Percentiles rank a stretch among this genome's conserved stretches.
These are phyloP conservation scores for Heteromyza rotundicornis DNA, from an alignment of 2,888 invertebrate genomes.

Conservation along the genomic window DNA sequence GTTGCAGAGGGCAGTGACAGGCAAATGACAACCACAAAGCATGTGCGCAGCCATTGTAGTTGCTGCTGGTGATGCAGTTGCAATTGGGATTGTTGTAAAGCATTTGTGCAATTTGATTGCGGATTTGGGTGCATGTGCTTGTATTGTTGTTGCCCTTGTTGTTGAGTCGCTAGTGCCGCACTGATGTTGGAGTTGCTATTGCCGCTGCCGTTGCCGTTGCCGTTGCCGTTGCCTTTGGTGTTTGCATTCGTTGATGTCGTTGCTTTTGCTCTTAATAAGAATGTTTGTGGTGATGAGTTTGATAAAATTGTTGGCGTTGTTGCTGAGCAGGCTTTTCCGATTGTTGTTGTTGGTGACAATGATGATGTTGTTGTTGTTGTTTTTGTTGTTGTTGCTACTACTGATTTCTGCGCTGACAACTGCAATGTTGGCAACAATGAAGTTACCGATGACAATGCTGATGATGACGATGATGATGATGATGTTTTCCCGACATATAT, in stretches of 20 bases:
- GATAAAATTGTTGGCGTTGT: background rate
- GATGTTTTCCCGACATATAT: slow-evolving; percentile 10
- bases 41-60: slow-evolving; percentile 41
- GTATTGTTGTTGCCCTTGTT: background rate
- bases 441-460: slow-evolving; percentile 16
- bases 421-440: slow-evolving; percentile 29
- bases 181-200: slow-evolving; percentile 19
- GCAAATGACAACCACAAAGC: slow-evolving; percentile 52
- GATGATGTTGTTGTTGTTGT: slow-evolving; percentile 37
- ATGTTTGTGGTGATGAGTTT: slow-evolving; percentile 11
- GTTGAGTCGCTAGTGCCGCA: slow-evolving; percentile 22
- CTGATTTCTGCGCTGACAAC: too few relatives aligned
- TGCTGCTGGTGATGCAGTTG: background rate
- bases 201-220: slow-evolving; percentile 22
- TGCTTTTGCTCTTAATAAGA: slow-evolving; percentile 21
- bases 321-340: background rate
- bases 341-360: slow-evolving; percentile 20
- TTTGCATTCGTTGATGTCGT: slow-evolving; percentile 18
- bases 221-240: slow-evolving; percentile 30
- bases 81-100: slow-evolving; percentile 32
- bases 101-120: slow-evolving; percentile 35
- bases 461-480: background rate
- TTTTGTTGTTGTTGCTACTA: slow-evolving; percentile 23
- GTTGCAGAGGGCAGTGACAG: slow-evolving; percentile 43
- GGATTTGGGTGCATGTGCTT: slow-evolving; percentile 30